Conservation (phyloP, 2,797 vertebrate species). For the Phataginus tetradactyla region DNA sequence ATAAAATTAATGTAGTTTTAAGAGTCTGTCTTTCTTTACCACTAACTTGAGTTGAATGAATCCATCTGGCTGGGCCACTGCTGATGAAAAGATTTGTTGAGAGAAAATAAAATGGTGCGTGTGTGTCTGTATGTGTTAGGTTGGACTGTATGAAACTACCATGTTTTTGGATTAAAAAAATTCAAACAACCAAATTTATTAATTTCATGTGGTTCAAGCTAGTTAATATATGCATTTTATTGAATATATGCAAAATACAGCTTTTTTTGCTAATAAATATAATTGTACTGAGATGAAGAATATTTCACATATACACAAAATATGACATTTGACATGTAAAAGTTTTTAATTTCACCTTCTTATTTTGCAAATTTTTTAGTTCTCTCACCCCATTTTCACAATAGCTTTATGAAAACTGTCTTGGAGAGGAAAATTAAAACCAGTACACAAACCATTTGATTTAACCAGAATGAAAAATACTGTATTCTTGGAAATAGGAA, state of each 20-base stretch:
- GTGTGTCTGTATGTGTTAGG: neutral
- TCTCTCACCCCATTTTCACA: neutral
- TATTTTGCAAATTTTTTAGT: neutral
- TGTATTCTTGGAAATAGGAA: neutral
- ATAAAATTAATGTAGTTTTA: conserved; percentile 53
- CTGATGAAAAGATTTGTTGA: neutral
- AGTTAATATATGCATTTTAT: neutral
- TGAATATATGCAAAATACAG: neutral
- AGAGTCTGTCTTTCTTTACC: conserved; percentile 7
- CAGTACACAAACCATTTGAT: neutral
- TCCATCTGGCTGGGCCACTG: conserved; percentile 20
- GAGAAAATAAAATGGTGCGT: neutral
- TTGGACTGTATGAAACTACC: neutral
- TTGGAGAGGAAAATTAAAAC: neutral
- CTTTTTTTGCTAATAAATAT: neutral
- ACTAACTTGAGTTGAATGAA: conserved; percentile 42
- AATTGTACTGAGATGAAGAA: neutral
- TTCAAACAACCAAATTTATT: neutral
- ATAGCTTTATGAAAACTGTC: neutral
- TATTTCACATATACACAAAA: neutral
- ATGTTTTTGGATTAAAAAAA: neutral
- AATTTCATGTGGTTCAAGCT: neutral
- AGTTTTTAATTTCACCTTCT: neutral
- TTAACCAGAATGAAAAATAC: neutral
- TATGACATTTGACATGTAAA: neutral